A percentile compares a stretch with the other conserved stretches of the same genome.
phyloP scores from a whole-genome alignment of 2,888 invertebrate genomes.

The Eristalis arbustorum region DNA sequence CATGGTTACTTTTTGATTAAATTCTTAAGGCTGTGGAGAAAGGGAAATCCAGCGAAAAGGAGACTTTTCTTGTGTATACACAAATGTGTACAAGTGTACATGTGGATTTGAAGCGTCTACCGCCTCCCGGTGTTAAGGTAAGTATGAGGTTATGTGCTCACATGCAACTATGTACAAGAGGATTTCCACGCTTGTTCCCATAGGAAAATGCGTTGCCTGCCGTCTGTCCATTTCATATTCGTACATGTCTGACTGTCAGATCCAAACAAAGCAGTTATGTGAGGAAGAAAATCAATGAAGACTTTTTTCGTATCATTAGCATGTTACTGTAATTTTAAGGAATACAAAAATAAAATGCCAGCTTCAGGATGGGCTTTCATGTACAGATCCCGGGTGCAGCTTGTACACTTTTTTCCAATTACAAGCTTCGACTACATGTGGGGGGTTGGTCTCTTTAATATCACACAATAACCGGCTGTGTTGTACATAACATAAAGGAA shows the following conservation, averaged over 20 bases:
- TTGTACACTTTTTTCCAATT: background rate
- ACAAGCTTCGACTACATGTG: background rate
- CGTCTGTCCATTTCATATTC: background rate
- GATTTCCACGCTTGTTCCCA: background rate
- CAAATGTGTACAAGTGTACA: background rate
- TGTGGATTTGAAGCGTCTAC: background rate
- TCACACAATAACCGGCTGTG: too few species aligned
- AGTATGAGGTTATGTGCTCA: background rate
- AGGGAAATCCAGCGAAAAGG: background rate
- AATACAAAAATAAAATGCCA: background rate
- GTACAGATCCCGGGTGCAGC: background rate
- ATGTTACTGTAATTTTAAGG: background rate
- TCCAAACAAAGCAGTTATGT: background rate
- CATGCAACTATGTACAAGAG: background rate
- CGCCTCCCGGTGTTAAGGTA: too few species aligned
- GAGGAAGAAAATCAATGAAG: background rate
- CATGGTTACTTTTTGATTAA: constrained; percentile 1
- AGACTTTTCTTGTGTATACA: background rate
- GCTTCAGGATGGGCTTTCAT: background rate
- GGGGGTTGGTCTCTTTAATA: background rate
- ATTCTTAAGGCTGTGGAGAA: background rate
- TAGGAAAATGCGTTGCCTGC: background rate
- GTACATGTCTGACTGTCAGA: background rate
- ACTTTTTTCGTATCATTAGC: background rate
- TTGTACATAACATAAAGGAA: background rate